Base-by-base conservation (phyloP, 2,888 invertebrate species). In the Volucella zonaria region DNA sequence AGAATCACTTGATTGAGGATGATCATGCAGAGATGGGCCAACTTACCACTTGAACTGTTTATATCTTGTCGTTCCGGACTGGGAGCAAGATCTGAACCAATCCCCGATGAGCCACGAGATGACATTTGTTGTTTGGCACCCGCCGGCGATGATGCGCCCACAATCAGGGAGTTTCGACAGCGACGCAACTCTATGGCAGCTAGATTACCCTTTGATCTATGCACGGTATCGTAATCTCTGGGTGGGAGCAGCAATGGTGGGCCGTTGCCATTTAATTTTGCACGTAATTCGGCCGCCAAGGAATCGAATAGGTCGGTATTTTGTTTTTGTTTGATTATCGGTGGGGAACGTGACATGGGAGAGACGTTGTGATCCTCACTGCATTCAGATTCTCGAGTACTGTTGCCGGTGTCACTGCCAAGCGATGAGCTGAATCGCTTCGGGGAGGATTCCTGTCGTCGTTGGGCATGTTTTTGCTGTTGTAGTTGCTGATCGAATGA, bases 161-260 rank as follows among this genome's bases (percentile, higher is more conserved):
- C 92, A 86, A 92, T 92, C 58, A 92, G 87, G 2, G 90, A 89
- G 87, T 92, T 92, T 59, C 91, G 91, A 87, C 92, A 92, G 75
- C 92, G 90, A 61, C 95, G 91, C 85, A 94, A 91, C 89, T 96
- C 95, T 88, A 95, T 95, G 40, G 95, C 95, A n/a, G 94, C 94
- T 62, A 96, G 91, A 90, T 96, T 96, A 8, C 96, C 96, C 83
- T 95, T 93, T 68, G 92, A 92, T 64, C 92, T 94, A 90, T 96
- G 96, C 2, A 97, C 96, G 1, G 98, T 98, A 92, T 98, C 98
- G 93, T 98, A 98, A 92, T 98, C 98, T 40, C 97, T 94, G 0
- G 98, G 98, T 0, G 98, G 98, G 82, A 98, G 93, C 23, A 98
- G 93, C 68, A 98, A 94, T 0, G 98, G 98, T 91, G 91, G 94